Conservation (phyloP, 2,888 invertebrate genomes). For the Drosophila mayaguana region DNA sequence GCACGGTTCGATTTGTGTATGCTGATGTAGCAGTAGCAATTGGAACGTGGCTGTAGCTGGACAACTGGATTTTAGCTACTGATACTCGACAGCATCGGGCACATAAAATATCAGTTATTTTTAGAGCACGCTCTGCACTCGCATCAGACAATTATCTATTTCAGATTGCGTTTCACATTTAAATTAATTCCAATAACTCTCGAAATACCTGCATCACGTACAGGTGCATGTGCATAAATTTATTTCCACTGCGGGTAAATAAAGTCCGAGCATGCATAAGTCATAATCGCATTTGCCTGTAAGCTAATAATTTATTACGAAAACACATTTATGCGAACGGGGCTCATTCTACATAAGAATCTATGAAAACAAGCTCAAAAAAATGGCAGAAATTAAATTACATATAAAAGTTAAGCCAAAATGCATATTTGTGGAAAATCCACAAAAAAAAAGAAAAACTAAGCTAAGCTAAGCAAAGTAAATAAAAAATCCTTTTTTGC, state of each 20-base stretch:
- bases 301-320: slow-evolving; percentile 50
- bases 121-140: neutral
- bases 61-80: slow-evolving; percentile 1
- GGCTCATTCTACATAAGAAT: slow-evolving; percentile 7
- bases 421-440: neutral
- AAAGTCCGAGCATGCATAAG: slow-evolving; percentile 20
- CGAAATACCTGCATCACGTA: slow-evolving; percentile 13
- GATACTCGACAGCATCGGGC: slow-evolving; percentile 2
- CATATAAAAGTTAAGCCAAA: neutral
- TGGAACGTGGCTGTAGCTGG: neutral
- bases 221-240: slow-evolving; percentile 13
- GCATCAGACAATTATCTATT: neutral
- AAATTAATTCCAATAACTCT: neutral
- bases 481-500: neutral
- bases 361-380: neutral
- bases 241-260: slow-evolving; percentile 3
- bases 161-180: slow-evolving; percentile 8
- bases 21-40: neutral
- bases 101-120: slow-evolving; percentile 30
- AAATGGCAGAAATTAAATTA: neutral
- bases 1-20: neutral
- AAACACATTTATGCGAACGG: slow-evolving; percentile 42
- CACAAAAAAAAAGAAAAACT: neutral
- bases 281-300: slow-evolving; percentile 22
- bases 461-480: neutral